phyloP scores from a whole-genome alignment of 2,113 vertebrate genomes.

The Albula goreensis region DNA sequence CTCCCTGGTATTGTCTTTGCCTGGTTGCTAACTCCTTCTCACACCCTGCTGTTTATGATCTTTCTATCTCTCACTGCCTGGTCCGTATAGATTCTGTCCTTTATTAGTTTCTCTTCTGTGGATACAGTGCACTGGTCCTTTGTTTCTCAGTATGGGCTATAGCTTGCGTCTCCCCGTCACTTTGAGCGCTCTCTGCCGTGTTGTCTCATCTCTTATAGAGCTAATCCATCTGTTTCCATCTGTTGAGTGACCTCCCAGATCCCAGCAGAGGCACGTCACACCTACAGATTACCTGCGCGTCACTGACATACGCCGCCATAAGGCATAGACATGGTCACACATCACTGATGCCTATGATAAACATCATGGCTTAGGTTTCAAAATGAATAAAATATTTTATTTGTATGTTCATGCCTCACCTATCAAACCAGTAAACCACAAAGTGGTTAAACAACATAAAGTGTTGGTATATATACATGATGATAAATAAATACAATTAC shows the following conservation, averaged over 20 bases:
- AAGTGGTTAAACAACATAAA: too few relatives aligned
- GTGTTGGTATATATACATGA: too few relatives aligned
- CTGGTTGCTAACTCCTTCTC: too few relatives aligned
- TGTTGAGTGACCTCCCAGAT: conserved; percentile 49
- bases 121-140: background rate
- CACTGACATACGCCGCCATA: conserved; percentile 3
- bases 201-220: conserved; percentile 31
- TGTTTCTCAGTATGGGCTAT: background rate
- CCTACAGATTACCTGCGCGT: conserved; percentile 53
- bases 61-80: too few relatives aligned
- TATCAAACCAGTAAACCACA: too few relatives aligned
- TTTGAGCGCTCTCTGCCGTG: background rate
- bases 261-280: conserved; percentile 35
- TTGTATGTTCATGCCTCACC: too few relatives aligned
- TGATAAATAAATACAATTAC: too few relatives aligned
- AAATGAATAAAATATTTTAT: too few relatives aligned
- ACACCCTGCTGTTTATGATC: too few relatives aligned
- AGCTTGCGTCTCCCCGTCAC: background rate
- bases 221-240: conserved; percentile 61
- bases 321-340: background rate
- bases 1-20: background rate
- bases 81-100: too few relatives aligned
- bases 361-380: background rate
- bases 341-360: background rate
- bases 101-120: background rate